Conservation (phyloP, 2,113 vertebrate genomes). For the Pedionomus torquatus region DNA sequence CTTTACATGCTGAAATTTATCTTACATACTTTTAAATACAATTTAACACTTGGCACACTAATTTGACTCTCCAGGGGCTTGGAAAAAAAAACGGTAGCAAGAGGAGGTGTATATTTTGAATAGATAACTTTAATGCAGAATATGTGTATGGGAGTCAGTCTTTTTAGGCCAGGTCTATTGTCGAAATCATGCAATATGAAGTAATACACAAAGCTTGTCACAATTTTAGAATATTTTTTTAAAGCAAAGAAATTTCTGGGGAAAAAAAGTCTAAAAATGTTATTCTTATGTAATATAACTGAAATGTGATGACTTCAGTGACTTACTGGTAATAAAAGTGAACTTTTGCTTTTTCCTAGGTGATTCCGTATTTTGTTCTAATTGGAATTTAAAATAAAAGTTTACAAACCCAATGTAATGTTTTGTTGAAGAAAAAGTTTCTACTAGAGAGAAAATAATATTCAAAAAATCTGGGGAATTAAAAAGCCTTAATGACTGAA, state of each 20-base stretch:
- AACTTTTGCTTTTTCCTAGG: neutral
- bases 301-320: neutral
- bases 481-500: neutral
- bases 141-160: neutral
- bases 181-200: neutral
- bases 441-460: neutral
- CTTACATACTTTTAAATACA: neutral
- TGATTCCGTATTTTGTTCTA: neutral
- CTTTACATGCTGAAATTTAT: neutral
- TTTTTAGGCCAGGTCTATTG: neutral
- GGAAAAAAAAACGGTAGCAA: neutral
- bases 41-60: neutral
- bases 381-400: neutral
- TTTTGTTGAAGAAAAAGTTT: neutral
- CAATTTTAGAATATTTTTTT: neutral
- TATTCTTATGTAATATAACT: neutral
- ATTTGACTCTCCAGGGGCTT: neutral
- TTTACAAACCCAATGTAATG: neutral
- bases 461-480: neutral
- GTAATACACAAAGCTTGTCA: neutral
- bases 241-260: neutral
- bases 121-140: neutral
- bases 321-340: neutral
- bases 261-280: neutral
- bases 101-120: neutral